Evolutionary conservation across 1,140 invertebrate genomes (phyloP).

Genomic region (Dryas iulia): DNA sequence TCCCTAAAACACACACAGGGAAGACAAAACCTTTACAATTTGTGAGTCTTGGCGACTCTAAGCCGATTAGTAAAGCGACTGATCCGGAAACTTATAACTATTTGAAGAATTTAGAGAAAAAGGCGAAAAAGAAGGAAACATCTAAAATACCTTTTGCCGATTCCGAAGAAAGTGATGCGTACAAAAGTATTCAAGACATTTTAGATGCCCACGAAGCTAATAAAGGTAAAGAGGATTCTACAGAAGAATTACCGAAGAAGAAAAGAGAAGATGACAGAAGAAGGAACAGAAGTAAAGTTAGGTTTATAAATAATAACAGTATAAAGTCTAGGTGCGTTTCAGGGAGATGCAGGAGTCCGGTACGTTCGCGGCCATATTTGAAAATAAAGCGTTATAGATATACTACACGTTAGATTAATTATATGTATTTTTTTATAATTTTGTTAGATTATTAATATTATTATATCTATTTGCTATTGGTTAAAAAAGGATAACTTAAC

Average conservation of each 20-base stretch:
- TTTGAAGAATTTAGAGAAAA: slow-evolving; percentile 56
- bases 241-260: slow-evolving; percentile 35
- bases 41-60: slow-evolving; percentile 51
- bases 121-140: slow-evolving; percentile 37
- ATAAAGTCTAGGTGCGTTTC: slow-evolving; percentile 45
- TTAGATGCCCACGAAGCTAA: slow-evolving; percentile 62
- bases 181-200: slow-evolving; percentile 65
- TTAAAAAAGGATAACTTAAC: no score
- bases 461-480: no score
- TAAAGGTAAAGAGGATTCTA: slow-evolving; percentile 30
- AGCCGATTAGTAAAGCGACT: slow-evolving; percentile 51
- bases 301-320: slow-evolving; percentile 37
- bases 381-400: slow-evolving; percentile 36
- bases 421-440: no score
- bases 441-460: no score
- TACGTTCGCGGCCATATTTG: slow-evolving; percentile 40
- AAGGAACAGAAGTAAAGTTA: slow-evolving; percentile 42
- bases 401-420: not conserved
- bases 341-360: slow-evolving; percentile 46
- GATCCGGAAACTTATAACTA: slow-evolving; percentile 64
- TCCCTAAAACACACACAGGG: slow-evolving; percentile 36
- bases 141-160: slow-evolving; percentile 7
- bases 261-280: slow-evolving; percentile 27
- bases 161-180: slow-evolving; percentile 52
- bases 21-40: slow-evolving; percentile 55